Conservation (phyloP, 2,113 vertebrate species). For the Podarcis muralis region DNA sequence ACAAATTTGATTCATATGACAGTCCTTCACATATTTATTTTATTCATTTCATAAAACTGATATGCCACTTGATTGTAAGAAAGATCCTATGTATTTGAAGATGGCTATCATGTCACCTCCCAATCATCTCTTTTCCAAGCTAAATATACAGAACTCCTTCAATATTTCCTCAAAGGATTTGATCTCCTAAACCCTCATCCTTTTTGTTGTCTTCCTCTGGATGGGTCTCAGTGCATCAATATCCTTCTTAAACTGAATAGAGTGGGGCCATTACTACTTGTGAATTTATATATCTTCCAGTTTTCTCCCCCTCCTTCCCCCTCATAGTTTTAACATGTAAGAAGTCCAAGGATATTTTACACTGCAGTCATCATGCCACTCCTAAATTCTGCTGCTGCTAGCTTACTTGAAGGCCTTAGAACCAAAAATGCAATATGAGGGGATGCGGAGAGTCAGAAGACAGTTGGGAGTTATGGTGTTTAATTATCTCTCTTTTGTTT, state of each 20-base stretch:
- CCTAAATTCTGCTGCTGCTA: background rate
- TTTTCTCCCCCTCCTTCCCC: background rate
- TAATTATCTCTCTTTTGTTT: background rate
- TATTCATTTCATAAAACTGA: no score
- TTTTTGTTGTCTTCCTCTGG: background rate
- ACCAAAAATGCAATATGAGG: background rate
- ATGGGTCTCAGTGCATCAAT: no score
- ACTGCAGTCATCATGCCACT: rapidly evolving
- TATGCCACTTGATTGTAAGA: no score
- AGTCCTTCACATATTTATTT: no score
- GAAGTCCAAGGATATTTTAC: background rate
- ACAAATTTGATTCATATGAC: background rate
- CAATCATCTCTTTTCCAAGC: background rate
- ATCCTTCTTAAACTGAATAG: background rate
- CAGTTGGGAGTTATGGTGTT: background rate
- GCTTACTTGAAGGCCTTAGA: background rate
- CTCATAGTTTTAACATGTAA: background rate
- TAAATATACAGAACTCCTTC: background rate
- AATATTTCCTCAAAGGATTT: background rate
- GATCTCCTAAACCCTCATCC: background rate
- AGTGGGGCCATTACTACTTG: background rate
- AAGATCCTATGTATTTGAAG: background rate
- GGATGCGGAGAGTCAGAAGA: background rate
- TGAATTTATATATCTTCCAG: background rate
- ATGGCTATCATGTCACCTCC: background rate